Base-by-base conservation (phyloP, 2,797 vertebrate genomes). In the Notoglanidium macrostoma region DNA sequence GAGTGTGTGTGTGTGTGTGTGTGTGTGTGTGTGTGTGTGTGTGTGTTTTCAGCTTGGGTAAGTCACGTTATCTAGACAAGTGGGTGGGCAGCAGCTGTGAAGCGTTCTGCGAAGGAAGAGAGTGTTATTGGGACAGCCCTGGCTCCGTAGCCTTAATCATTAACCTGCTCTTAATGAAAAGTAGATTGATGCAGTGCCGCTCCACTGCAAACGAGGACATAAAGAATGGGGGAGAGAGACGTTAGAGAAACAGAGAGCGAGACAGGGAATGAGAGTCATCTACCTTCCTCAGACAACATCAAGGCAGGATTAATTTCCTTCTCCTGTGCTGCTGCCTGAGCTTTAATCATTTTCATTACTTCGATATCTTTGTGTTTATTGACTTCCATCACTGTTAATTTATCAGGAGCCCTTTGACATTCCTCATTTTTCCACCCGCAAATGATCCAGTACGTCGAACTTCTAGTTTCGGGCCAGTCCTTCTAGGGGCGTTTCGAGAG, bases 291-390 rank as follows among this genome's bases (percentile, higher is more conserved):
- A 89, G 92, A 92, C 93, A 92, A 90, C 88, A 57, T 79, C n/a
- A 78, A 86, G 46, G 21, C 90, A 61, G 91, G 89, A 92, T 92
- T 93, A 35, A 93, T 93, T 92, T 93, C 93, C 92, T 92, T 90
- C 90, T 87, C 57, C 67, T 40, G 85, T 79, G 72, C 55, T 44
- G 15, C 73, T 87, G 89, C 68, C 86, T 88, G 63, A 79, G 40
- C 68, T 72, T 87, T 86, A 83, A 86, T 90, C 87, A 86, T 67
- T 91, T 92, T 91, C 88, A 83, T 89, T 79, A 92, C 90, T 86
- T 87, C 84, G 88, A 89, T 90, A 91, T 92, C 80, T 84, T 81
- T 55, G 86, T 90, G 87, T 90, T 93, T 87, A 85, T 88, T 86
- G 87, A 78, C 88, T 82, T 83, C 80, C 26, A 77, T 11, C 83